Percentiles rank a stretch among this genome's conserved stretches.
phyloP scores from a whole-genome alignment of 37 sponge, comb jelly and placozoan genomes.

The Hexactinellida sp. region DNA sequence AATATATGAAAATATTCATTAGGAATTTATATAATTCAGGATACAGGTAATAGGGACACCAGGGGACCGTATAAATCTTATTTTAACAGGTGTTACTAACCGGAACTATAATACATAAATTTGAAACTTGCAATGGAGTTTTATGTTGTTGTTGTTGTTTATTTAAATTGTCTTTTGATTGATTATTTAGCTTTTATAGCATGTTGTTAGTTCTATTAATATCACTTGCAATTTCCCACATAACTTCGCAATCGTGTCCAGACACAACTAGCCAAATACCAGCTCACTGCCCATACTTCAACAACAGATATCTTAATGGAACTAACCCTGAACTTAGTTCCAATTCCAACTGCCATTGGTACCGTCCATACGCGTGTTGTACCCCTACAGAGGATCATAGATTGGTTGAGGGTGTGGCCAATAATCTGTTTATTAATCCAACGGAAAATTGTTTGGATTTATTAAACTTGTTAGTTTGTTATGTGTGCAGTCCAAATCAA shows the following conservation, averaged over 20 bases:
- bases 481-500: constrained; percentile 7
- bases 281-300: not conserved
- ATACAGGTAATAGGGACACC: no score
- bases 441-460: not conserved
- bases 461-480: constrained; percentile 3
- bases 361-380: not conserved
- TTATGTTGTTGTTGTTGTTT: not conserved
- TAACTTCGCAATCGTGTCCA: not conserved
- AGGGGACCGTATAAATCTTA: no score
- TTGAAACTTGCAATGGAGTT: not conserved
- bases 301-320: not conserved
- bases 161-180: not conserved
- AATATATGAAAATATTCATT: no score
- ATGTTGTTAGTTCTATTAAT: not conserved
- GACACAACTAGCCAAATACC: not conserved
- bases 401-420: not conserved
- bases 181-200: not conserved
- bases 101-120: not conserved
- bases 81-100: no score
- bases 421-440: not conserved
- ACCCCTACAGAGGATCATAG: not conserved
- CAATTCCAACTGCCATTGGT: not conserved
- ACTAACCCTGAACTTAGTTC: not conserved
- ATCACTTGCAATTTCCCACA: not conserved
- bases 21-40: no score